Percentiles rank a stretch among this genome's conserved stretches.
Evolutionary conservation across 64 coral and sea anemone species (phyloP).

Genomic region (Pachyseris speciosa): DNA sequence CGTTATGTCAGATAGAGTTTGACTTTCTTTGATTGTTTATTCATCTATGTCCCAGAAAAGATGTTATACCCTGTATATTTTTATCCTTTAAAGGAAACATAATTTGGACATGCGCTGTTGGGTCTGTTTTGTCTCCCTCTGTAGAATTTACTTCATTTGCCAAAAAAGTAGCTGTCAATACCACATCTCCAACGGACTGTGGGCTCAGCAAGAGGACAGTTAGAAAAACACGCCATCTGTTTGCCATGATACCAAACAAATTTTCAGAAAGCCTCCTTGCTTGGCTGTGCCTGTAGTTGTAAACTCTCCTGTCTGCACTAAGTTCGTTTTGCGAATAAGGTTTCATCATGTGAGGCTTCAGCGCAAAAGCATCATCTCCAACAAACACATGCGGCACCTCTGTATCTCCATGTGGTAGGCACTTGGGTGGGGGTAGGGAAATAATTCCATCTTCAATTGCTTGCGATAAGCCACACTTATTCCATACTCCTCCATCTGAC

Average conservation of each 20-base stretch:
- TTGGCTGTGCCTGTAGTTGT: background rate
- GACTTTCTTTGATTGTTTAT: too few species aligned
- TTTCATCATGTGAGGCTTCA: conserved; percentile 36
- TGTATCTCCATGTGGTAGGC: conserved; percentile 15
- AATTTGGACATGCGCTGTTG: too few species aligned
- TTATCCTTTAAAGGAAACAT: too few species aligned
- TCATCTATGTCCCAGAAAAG: too few species aligned
- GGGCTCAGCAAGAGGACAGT: background rate
- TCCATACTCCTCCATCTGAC: background rate
- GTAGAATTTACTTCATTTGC: too few species aligned
- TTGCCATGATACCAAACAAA: conserved; percentile 34
- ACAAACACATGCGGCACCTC: background rate
- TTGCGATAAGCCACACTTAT: background rate
- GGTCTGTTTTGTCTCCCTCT: too few species aligned
- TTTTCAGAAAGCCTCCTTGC: background rate
- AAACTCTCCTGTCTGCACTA: conserved; percentile 21
- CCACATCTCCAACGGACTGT: background rate
- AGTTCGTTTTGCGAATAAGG: conserved; percentile 33
- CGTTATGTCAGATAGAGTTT: too few species aligned
- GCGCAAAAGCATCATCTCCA: conserved; percentile 3
- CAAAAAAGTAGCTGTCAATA: background rate
- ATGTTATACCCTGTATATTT: too few species aligned
- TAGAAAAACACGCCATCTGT: conserved; percentile 18
- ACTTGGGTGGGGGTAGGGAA: conserved; percentile 6
- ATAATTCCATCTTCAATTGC: background rate